phyloP scores from a whole-genome alignment of 2,797 vertebrate species.

The Pseudotriccus pelzelni region DNA sequence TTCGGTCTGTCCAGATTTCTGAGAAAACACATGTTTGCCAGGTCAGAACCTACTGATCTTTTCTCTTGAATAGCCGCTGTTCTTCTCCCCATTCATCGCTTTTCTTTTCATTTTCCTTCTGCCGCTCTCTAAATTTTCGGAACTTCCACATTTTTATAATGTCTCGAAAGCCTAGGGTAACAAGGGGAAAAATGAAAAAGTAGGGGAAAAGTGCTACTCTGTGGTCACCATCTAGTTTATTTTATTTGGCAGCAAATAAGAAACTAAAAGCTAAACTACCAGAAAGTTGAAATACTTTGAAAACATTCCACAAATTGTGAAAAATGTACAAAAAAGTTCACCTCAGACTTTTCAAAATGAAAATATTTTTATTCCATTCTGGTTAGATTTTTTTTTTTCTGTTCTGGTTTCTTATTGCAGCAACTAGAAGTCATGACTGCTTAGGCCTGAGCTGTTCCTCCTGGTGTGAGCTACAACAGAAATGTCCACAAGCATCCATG shows the following conservation, averaged over 20 bases:
- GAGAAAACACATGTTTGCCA: neutral
- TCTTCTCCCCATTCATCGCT: neutral
- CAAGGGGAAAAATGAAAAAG: neutral
- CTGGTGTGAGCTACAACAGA: neutral
- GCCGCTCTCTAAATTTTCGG: neutral
- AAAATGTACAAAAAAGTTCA: neutral
- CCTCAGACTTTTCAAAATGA: neutral
- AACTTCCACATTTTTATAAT: slow-evolving; percentile 16
- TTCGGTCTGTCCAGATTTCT: neutral
- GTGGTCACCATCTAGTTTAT: neutral
- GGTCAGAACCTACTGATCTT: neutral
- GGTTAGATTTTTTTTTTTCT: neutral
- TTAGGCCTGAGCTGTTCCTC: neutral
- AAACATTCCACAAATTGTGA: slow-evolving; percentile 32
- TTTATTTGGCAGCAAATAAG: slow-evolving; percentile 35
- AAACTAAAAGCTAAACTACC: slow-evolving; percentile 4
- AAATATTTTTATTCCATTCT: slow-evolving; percentile 18
- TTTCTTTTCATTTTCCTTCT: neutral
- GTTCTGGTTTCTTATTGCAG: neutral
- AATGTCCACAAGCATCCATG: neutral
- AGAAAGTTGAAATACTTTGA: neutral
- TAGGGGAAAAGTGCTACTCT: neutral
- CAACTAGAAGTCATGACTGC: neutral
- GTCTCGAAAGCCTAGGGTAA: slow-evolving; percentile 28
- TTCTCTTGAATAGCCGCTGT: neutral